phyloP scores from a whole-genome alignment of 2,888 invertebrate genomes.

The Taenaris catops region DNA sequence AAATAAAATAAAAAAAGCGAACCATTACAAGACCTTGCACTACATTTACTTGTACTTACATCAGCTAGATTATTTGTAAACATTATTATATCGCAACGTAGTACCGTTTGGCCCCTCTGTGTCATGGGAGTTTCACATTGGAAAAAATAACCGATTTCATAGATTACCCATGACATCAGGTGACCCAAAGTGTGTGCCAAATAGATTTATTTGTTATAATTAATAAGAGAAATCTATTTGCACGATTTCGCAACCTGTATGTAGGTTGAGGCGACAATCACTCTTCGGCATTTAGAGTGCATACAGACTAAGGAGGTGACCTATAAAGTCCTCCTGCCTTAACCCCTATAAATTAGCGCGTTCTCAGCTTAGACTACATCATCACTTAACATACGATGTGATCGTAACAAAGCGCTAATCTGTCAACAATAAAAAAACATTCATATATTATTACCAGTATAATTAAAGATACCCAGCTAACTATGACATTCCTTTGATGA shows the following conservation, averaged over 20 bases:
- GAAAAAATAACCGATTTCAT: no score
- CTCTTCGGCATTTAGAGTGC: constrained; percentile 75
- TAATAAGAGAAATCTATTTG: constrained; percentile 23
- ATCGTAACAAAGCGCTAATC: no score
- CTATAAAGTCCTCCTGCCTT: no score
- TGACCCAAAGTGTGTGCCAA: constrained; percentile 7
- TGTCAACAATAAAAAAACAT: no score
- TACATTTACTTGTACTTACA: constrained; percentile 69
- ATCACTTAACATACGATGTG: no score
- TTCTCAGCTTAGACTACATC: no score
- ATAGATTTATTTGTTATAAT: constrained; percentile 6
- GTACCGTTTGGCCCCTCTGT: constrained; percentile 35
- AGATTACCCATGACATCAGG: constrained; percentile 23
- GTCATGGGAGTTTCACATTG: constrained; percentile 29
- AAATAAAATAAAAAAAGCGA: constrained; percentile 60
- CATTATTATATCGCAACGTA: constrained; percentile 32
- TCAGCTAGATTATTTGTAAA: constrained; percentile 36
- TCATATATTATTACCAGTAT: no score
- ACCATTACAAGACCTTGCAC: constrained; percentile 66
- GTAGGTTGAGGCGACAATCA: constrained; percentile 53
- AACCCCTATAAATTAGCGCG: no score
- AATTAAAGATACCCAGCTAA: no score
- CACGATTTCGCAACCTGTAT: constrained; percentile 25
- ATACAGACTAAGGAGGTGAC: constrained; percentile 69
- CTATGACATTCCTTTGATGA: no score